phyloP scores from a whole-genome alignment of 2,888 invertebrate genomes.

The Polydrusus cervinus region DNA sequence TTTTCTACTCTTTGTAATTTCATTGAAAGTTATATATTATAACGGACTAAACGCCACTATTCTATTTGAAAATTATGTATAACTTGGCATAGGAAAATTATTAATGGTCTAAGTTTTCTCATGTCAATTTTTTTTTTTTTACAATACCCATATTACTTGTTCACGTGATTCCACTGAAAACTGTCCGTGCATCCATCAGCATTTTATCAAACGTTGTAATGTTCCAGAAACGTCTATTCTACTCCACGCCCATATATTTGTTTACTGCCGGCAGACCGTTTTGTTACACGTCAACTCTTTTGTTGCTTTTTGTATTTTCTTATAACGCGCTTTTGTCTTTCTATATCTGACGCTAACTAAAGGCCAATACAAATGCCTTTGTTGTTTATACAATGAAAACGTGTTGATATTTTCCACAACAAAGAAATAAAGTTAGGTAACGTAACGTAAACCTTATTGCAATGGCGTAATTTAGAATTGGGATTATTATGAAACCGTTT shows the following conservation, averaged over 20 bases:
- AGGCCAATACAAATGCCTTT: slow-evolving; percentile 21
- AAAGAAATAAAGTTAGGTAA: slow-evolving; percentile 7
- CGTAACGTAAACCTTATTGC: slow-evolving; percentile 9
- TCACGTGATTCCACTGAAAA: not conserved
- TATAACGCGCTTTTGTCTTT: slow-evolving; percentile 20
- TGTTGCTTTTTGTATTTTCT: slow-evolving; percentile 22
- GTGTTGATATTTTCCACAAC: slow-evolving; percentile 1
- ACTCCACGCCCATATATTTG: slow-evolving; percentile 27
- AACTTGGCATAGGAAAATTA: no score
- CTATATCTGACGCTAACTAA: slow-evolving; percentile 20
- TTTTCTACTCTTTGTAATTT: no score
- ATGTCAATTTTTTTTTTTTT: no score
- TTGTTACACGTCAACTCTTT: slow-evolving; percentile 28
- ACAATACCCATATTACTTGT: slow-evolving; percentile 1
- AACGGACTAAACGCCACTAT: no score
- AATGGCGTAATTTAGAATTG: not conserved
- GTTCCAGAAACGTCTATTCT: slow-evolving; percentile 17
- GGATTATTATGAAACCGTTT: no score
- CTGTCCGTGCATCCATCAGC: slow-evolving; percentile 19
- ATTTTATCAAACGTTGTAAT: slow-evolving; percentile 12
- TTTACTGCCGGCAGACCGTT: slow-evolving; percentile 25
- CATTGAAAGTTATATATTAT: no score
- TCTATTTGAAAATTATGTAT: no score
- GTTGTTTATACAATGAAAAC: slow-evolving; percentile 17
- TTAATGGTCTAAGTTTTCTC: no score